Evolutionary conservation across 1,140 invertebrate species (phyloP).

Genomic region (Megalopta genalis): DNA sequence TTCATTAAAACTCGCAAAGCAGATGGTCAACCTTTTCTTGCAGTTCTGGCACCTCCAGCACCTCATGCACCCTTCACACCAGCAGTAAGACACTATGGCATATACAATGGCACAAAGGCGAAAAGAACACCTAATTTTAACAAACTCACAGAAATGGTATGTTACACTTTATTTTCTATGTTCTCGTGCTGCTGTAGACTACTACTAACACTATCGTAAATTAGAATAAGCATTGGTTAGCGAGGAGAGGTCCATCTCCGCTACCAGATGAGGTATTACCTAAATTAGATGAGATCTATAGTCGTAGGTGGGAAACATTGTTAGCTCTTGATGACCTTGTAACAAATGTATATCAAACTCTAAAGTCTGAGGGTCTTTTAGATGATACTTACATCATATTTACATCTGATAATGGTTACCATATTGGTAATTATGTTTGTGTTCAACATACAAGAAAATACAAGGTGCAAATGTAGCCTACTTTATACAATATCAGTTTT

Average conservation of each 20-base stretch:
- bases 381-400: slow-evolving; percentile 90
- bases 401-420: slow-evolving; percentile 94
- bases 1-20: slow-evolving; percentile 80
- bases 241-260: slow-evolving; percentile 83
- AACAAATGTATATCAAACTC: slow-evolving; percentile 81
- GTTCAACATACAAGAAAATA: not conserved
- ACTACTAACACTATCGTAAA: slow-evolving; percentile 31
- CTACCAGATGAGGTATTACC: slow-evolving; percentile 82
- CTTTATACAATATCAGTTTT: slow-evolving; percentile 47
- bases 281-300: slow-evolving; percentile 85
- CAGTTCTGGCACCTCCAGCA: slow-evolving; percentile 91
- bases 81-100: slow-evolving; percentile 85
- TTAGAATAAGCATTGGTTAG: slow-evolving; percentile 90
- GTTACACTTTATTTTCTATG: not conserved
- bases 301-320: slow-evolving; percentile 87
- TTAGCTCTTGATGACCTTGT: slow-evolving; percentile 94
- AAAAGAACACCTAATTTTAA: slow-evolving; percentile 89
- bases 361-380: slow-evolving; percentile 81
- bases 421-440: slow-evolving; percentile 83
- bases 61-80: slow-evolving; percentile 92
- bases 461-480: not conserved
- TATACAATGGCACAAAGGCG: slow-evolving; percentile 83
- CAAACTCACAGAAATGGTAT: slow-evolving; percentile 64
- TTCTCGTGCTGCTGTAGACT: not conserved
- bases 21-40: slow-evolving; percentile 85